Base-by-base conservation (phyloP, 2,888 invertebrate species). In the Herminia tarsipennalis region DNA sequence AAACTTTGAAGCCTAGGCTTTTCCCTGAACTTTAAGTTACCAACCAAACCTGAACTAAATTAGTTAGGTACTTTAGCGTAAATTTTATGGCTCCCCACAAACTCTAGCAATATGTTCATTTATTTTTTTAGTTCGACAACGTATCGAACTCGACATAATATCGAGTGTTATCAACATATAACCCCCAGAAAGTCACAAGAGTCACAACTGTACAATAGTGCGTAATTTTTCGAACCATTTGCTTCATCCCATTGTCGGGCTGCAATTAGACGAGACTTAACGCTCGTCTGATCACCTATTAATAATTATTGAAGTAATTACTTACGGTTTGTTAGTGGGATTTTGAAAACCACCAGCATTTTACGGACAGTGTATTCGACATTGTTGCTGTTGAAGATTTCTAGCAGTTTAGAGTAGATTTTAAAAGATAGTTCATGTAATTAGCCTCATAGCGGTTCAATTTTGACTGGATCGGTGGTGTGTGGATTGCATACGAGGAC, bases 201-300 rank as follows among this genome's bases (percentile, higher is more conserved):
- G 56, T 57, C 51, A 51, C 53, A 57, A 49, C 63, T 59, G 67
- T 55, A 78, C 78, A 79, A 76, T 79, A 79, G 78, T 75, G 74
- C 70, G 79, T 80, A 83, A 84, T 85, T 86, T 85, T 84, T 85
- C 85, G 78, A 77, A 38, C 73, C 83, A 86, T 85, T 86, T 81
- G 58, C 73, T 66, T 51, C 65, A 57, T 43, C 54, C 72, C 77
- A 76, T 81, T 78, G 75, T 64, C 35, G 27, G 42, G 62, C 57
- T 71, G 76, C 76, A 78, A 81, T 81, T 80, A 80, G 64, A 51
- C 53, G 33, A 20, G 62, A 43, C 61, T 55, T 64, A 57, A 72
- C 66, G 69, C 61, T 56, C 47, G 61, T 58, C 48, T 70, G 73
- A 77, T 76, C 66, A 66, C 57, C 67, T 75, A 76, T 75, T 79